phyloP scores from a whole-genome alignment of 2,797 vertebrate species.

The Helicolenus hilgendorfi region DNA sequence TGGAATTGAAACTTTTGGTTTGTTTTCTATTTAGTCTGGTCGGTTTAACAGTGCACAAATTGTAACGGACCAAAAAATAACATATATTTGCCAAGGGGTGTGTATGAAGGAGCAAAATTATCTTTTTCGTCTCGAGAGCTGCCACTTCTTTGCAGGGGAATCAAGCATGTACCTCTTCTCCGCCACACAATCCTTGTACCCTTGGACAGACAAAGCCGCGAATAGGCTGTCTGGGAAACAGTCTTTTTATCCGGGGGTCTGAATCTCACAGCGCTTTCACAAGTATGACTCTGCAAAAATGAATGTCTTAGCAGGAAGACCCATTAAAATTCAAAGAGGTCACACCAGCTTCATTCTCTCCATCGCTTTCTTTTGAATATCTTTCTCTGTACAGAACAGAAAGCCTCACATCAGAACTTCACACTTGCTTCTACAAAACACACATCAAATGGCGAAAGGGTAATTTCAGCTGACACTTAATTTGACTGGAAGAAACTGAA shows the following conservation, averaged over 20 bases:
- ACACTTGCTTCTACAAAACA: not conserved
- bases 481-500: not conserved
- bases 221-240: slow-evolving; percentile 34
- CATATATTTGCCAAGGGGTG: too few relatives aligned
- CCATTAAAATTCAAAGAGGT: slow-evolving; percentile 56
- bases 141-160: too few relatives aligned
- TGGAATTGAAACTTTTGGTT: too few relatives aligned
- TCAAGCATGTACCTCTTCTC: slow-evolving; percentile 19
- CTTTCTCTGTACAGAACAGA: not conserved
- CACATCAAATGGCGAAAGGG: not conserved
- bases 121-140: too few relatives aligned
- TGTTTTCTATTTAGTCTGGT: too few relatives aligned
- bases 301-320: slow-evolving; percentile 30
- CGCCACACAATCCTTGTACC: slow-evolving; percentile 3
- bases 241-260: slow-evolving; percentile 13
- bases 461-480: not conserved
- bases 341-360: slow-evolving; percentile 8
- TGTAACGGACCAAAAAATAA: too few relatives aligned
- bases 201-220: slow-evolving; percentile 48
- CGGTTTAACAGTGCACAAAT: too few relatives aligned
- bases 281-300: slow-evolving; percentile 76
- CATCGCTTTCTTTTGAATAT: not conserved
- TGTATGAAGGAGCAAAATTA: too few relatives aligned
- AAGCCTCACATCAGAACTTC: not conserved
- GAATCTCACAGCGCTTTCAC: slow-evolving; percentile 42